Conservation (phyloP, 2,888 invertebrate species). For the Prenolepis imparis region DNA sequence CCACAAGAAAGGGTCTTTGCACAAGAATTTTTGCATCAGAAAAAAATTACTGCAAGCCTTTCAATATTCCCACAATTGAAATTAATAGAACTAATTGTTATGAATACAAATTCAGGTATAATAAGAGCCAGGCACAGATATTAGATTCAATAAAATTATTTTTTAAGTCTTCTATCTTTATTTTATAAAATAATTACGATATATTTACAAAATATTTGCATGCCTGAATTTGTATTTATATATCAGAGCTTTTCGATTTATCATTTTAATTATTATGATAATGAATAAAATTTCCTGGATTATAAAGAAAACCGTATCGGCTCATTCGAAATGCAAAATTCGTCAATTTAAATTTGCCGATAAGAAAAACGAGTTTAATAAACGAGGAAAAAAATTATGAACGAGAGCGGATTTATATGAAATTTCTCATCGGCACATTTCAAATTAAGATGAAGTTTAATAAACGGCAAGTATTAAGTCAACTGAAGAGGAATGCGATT, state of each 20-base stretch:
- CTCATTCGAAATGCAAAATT: neutral
- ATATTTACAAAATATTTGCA: no score
- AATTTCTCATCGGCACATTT: conserved; percentile 9
- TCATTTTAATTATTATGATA: neutral
- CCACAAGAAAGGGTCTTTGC: neutral
- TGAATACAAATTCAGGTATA: no score
- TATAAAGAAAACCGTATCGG: neutral
- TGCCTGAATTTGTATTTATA: no score
- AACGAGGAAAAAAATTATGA: neutral
- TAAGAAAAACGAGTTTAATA: neutral
- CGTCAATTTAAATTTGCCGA: neutral
- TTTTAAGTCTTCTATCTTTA: no score
- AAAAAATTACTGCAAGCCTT: neutral
- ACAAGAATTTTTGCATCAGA: neutral
- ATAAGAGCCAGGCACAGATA: no score
- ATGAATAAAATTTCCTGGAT: neutral
- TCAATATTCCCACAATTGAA: neutral
- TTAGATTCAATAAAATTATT: no score
- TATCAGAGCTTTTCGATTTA: no score
- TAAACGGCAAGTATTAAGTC: neutral
- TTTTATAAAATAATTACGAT: no score
- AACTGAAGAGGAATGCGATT: conserved; percentile 30
- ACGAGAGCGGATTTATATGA: conserved; percentile 17
- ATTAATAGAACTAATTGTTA: neutral
- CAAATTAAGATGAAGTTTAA: conserved; percentile 27